phyloP scores from a whole-genome alignment of 2,797 vertebrate species.

The Spea hammondii region DNA sequence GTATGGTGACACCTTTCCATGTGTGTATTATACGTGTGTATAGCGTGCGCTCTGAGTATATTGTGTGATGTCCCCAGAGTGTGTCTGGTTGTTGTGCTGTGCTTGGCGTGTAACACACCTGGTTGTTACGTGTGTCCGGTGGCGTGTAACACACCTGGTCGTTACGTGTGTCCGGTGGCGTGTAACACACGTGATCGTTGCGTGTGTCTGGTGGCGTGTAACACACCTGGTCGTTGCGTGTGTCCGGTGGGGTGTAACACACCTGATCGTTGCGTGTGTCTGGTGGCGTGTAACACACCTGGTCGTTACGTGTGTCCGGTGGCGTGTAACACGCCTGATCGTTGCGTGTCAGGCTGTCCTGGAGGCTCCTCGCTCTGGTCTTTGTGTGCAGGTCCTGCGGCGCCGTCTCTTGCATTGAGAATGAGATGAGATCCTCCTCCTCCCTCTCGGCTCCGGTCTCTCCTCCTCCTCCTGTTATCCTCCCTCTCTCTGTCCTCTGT shows the following conservation, averaged over 20 bases:
- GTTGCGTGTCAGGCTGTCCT: constrained; percentile 17
- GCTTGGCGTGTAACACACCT: neutral
- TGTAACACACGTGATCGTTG: no score
- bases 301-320: neutral
- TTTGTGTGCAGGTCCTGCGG: constrained; percentile 51
- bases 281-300: neutral
- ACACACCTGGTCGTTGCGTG: constrained; percentile 8
- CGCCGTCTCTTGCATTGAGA: constrained; percentile 35
- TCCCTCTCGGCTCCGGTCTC: constrained; percentile 1
- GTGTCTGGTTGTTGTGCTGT: neutral
- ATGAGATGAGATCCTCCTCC: constrained; percentile 26
- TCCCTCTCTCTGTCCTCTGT: neutral
- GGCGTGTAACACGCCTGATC: no score
- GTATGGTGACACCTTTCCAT: neutral
- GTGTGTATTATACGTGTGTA: neutral
- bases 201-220: neutral
- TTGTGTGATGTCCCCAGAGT: neutral
- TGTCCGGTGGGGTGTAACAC: neutral
- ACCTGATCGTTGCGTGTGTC: neutral
- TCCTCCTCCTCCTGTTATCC: neutral
- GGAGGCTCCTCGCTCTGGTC: constrained; percentile 17
- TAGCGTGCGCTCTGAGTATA: neutral
- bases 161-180: neutral
- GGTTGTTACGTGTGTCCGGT: neutral
- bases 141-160: constrained; percentile 5